Base-by-base conservation (phyloP, 2,888 invertebrate genomes). In the Acanthosepion pharaonis region DNA sequence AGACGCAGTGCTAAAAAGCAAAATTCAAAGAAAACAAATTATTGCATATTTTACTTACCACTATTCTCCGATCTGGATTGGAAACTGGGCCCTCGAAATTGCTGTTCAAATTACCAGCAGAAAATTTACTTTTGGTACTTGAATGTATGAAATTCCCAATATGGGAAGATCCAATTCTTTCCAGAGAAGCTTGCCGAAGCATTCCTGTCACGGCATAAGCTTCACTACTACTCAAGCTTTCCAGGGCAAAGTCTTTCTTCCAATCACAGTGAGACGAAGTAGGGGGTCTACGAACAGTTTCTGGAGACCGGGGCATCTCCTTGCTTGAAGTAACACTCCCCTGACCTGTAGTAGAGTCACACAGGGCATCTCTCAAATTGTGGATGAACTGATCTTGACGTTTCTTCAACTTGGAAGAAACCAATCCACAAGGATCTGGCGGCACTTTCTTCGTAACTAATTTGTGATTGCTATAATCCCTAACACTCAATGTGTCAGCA, bases 201-300 rank as follows among this genome's bases (percentile, higher is more conserved):
- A 97, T 95, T 92, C 97, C 97, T 15, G 97, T 97, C 96, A 97
- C 96, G n/a, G 97, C 96, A 42, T 96, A 96, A 15, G 97, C 97
- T 95, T 97, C 97, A 94, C 96, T 96, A 15, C 96, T 96, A 94
- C 96, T 96, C 91, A 97, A 96, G 95, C 97, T 97, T 96, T 97
- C 97, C 93, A 97, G 95, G 53, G 96, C 96, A 95, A 96, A 96
- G 95, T 97, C 97, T 94, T 97, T 97, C 91, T 96, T 96, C 96
- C 94, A 96, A 94, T 55, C 96, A 95, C 96, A 96, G 78, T 96
- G 95, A 49, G 96, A 96, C 93, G 96, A 96, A n/a, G 96, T 96
- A 42, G 96, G 96, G 55, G 96, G 96, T 93, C 96, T 95, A 33
- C 96, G 96, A 93, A 96, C 95, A 64, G 96, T 95, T 59, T 96